Base-by-base conservation (phyloP, 1,140 invertebrate species). In the Sminthurides bifidus region DNA sequence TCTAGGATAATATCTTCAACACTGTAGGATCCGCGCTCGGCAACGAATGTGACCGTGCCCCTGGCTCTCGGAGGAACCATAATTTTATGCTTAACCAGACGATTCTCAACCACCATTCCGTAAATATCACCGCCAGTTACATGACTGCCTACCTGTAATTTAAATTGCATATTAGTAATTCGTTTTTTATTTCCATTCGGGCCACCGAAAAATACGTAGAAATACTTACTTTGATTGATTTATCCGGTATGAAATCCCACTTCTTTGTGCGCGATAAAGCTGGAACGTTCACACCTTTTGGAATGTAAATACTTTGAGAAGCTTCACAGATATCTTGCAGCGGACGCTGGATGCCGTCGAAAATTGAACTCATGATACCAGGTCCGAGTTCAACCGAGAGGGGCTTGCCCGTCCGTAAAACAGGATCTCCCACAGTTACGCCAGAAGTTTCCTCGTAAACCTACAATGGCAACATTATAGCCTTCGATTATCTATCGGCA, bases 381-480 rank as follows among this genome's bases (percentile, higher is more conserved):
- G 95, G 96, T n/a, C 95, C 96, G 24, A 99, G 75, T 71, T 99
- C 95, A 17, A 99, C 95, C 1, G 92, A 97, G 3, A 99, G 72
- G 0, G 95, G 95, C 72, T 98, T 98, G 21, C 95, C 95, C 1
- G 95, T 99, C 68, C 95, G 78, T 52, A 98, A 74, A 2, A 99
- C 95, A 17, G 96, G 96, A 76, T 99, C 96, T 31, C 96, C 96
- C 6, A 99, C 95, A 30, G 96, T 98, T 2, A 99, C 94, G 69
- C 95, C 95, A 49, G 94, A 98, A 43, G 96, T 99, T 73, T 99
- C 96, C 76, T 99, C 96, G 69, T 99, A 99, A 54, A 98, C 93
- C 81, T 87, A 67, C 30, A 21, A 5, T 56, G 19, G 17, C 46
- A 50, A 24, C 31, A 10, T 23, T 43, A 35, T 24, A 15, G 23